Base-by-base conservation (phyloP, 2,113 vertebrate genomes). In the Fregata magnificens region DNA sequence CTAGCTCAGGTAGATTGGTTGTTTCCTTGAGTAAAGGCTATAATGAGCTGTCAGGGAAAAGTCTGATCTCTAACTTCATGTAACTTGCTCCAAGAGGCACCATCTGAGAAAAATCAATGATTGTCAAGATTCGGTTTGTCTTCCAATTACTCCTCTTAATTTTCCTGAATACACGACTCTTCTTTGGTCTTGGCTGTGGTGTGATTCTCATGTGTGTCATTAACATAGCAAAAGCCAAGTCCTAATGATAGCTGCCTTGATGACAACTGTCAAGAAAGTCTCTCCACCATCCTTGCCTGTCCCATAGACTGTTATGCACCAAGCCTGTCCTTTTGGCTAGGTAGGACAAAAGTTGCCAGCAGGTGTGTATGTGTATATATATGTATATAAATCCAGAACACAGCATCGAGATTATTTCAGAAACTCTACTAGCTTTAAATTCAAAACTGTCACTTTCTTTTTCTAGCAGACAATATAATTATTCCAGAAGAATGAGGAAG, bases 401-500 rank as follows among this genome's bases (percentile, higher is more conserved):
- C 22, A 71, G 38, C 6, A 77, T 20, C 81, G 62, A 80, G 78
- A 65, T 87, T 49, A 72, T 56, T 21, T 90, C 76, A 78, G 67
- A 78, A 95, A 73, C 17, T 82, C 50, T 56, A 14, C 45, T 14
- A 45, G 32, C 53, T 88, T 97, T 56, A 67, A 86, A 81, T 84
- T 93, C 9, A 20, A 79, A 93, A 47, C 80, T 88, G 82, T 74
- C 93, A 86, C 59, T 93, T 89, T 58, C 47, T 95, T 92, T 56
- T 61, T 84, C 44, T 49, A 56, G 80, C 76, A 89, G 88, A 84
- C 61, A 90, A 86, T 59, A 38, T 67, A 81, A 92, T 93, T 88
- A 86, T 95, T 95, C 36, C 36, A 65, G 65, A 58, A 84, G 59
- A 71, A 62, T 31, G 47, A 36, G 50, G 50, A 86, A 83, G 55